Percentiles rank a stretch among this genome's conserved stretches.
Evolutionary conservation across 2,113 vertebrate species (phyloP).

Genomic region (Isurus oxyrinchus): DNA sequence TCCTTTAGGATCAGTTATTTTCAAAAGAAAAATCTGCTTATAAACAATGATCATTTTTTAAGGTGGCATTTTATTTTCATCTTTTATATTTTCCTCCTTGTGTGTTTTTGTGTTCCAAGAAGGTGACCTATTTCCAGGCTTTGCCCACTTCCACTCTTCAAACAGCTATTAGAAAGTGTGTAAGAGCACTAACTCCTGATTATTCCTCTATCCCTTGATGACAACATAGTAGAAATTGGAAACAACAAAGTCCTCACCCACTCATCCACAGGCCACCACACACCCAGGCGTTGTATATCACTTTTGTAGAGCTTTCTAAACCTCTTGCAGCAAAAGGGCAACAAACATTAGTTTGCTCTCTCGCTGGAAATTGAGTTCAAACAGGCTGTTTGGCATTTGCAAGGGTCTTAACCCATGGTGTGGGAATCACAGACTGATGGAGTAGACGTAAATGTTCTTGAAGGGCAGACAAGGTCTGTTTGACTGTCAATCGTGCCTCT

Average conservation of each 20-base stretch:
- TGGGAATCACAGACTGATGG: no score
- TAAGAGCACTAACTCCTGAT: neutral
- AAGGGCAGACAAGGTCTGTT: no score
- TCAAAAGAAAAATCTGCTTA: neutral
- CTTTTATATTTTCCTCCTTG: neutral
- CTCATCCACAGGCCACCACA: neutral
- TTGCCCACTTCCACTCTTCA: neutral
- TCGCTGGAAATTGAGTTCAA: no score
- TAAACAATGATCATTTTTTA: neutral
- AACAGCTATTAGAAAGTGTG: neutral
- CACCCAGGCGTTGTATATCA: neutral
- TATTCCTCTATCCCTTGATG: neutral
- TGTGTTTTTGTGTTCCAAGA: neutral
- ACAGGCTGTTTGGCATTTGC: no score
- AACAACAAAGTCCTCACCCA: neutral
- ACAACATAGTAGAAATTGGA: neutral
- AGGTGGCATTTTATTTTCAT: neutral
- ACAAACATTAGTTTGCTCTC: neutral
- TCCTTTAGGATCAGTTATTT: neutral
- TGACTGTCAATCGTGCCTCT: no score
- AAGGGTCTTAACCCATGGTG: no score
- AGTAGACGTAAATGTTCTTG: no score
- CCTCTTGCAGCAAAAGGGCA: neutral
- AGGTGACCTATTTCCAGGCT: neutral
- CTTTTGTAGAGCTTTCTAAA: neutral